A percentile compares a stretch with the other conserved stretches of the same genome.
Evolutionary conservation across 2,888 invertebrate genomes (phyloP).

Genomic region (Scaptomyza polygonia): DNA sequence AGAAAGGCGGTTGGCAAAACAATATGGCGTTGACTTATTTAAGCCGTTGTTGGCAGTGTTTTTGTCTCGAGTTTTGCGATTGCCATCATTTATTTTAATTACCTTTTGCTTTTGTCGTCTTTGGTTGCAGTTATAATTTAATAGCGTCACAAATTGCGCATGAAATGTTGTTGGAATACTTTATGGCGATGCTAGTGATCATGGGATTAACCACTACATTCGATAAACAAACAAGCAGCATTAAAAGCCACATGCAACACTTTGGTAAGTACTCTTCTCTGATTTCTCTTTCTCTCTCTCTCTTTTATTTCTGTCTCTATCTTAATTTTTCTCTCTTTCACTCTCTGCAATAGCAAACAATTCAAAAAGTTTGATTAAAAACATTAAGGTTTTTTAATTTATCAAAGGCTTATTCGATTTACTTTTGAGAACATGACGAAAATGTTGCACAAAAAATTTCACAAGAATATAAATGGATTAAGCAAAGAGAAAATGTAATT

Average conservation of each 20-base stretch:
- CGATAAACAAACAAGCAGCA: conserved; percentile 70
- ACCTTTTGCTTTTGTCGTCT: conserved; percentile 59
- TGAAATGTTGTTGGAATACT: conserved; percentile 85
- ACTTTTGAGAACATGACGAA: not conserved
- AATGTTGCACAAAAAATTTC: too few species aligned
- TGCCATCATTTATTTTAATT: conserved; percentile 80
- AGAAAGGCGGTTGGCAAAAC: conserved; percentile 57
- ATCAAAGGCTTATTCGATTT: conserved; percentile 7
- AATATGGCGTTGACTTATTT: conserved; percentile 63
- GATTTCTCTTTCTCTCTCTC: not conserved
- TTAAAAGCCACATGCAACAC: conserved; percentile 65
- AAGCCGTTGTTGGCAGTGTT: conserved; percentile 48
- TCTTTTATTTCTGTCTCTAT: not conserved
- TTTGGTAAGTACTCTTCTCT: conserved; percentile 71
- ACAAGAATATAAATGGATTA: not conserved
- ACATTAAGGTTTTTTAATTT: not conserved
- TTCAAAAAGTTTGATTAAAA: conserved; percentile 13
- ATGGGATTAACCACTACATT: conserved; percentile 83
- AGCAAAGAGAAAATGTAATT: not conserved
- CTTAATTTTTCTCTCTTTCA: not conserved
- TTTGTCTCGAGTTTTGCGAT: conserved; percentile 62
- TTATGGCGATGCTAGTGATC: conserved; percentile 82
- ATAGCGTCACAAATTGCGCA: conserved; percentile 81
- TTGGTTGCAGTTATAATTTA: conserved; percentile 76
- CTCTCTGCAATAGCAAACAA: not conserved